phyloP scores from a whole-genome alignment of 2,888 invertebrate genomes.

The Aleiodes testaceus region DNA sequence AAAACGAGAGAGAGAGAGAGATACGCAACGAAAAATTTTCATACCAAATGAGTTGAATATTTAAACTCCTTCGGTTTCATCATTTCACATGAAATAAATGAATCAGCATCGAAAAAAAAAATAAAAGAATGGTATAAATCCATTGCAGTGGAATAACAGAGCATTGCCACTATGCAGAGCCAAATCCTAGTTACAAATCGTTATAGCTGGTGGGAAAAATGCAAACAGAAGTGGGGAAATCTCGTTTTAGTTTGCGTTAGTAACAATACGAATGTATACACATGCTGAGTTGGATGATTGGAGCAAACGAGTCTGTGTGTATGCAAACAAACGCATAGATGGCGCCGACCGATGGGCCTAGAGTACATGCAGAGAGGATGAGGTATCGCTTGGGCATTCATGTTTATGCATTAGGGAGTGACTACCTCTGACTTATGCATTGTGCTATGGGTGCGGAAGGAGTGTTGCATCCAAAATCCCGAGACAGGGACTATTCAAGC shows the following conservation, averaged over 20 bases:
- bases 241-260: slow-evolving; percentile 17
- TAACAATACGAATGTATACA: slow-evolving; percentile 14
- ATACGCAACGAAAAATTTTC: background rate
- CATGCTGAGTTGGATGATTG: slow-evolving; percentile 12
- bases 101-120: background rate
- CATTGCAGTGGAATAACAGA: slow-evolving; percentile 25
- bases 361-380: background rate
- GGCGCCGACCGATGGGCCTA: slow-evolving; percentile 16
- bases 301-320: slow-evolving; percentile 11
- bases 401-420: slow-evolving; percentile 31
- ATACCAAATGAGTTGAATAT: slow-evolving; percentile 16
- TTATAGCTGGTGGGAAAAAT: slow-evolving; percentile 14
- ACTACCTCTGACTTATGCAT: slow-evolving; percentile 25
- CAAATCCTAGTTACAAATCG: slow-evolving; percentile 23
- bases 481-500: slow-evolving; percentile 24
- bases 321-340: slow-evolving; percentile 43
- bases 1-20: too few relatives aligned
- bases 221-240: slow-evolving; percentile 1
- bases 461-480: slow-evolving; percentile 10
- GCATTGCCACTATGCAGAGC: background rate
- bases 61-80: slow-evolving; percentile 8
- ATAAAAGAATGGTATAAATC: slow-evolving; percentile 3
- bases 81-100: background rate
- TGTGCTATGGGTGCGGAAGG: slow-evolving; percentile 16
- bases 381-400: slow-evolving; percentile 20